These are phyloP conservation scores for Pseudococcus viburni DNA, from an alignment of 2,888 invertebrate genomes.

Conservation along the genomic window DNA sequence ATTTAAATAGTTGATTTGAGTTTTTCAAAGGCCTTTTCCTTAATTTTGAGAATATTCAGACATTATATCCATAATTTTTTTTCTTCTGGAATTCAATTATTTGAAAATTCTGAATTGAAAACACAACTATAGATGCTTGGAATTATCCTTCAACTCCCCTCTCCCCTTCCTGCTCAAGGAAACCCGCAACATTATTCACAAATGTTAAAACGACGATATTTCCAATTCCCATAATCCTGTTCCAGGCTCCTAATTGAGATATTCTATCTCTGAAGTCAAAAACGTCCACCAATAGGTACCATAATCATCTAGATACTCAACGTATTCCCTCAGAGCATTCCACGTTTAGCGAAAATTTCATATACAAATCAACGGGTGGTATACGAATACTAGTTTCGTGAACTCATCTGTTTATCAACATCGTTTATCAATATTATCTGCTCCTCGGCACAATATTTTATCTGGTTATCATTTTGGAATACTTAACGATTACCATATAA, in stretches of 20 bases:
- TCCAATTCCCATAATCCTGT: background rate
- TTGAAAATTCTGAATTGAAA: no score
- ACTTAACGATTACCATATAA: background rate
- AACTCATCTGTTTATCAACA: conserved; percentile 14
- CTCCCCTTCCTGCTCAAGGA: no score
- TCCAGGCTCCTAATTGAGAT: conserved; percentile 19
- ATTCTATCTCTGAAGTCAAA: background rate
- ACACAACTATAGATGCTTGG: no score
- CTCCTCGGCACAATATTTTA: background rate
- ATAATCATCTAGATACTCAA: background rate
- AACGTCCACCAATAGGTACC: background rate
- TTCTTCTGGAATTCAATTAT: no score
- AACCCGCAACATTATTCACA: no score
- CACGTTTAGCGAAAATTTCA: conserved; percentile 7
- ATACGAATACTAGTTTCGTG: background rate
- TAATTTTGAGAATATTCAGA: no score
- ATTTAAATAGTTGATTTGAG: no score
- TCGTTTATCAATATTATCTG: conserved; percentile 39
- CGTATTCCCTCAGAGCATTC: conserved; percentile 24
- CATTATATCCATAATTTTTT: no score
- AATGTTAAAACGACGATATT: no score
- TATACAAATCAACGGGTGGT: background rate
- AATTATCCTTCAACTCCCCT: no score
- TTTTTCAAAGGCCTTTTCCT: no score
- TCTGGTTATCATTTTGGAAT: conserved; percentile 38